Evolutionary conservation across 2,888 invertebrate species (phyloP).

Genomic region (Eupithecia tripunctaria): DNA sequence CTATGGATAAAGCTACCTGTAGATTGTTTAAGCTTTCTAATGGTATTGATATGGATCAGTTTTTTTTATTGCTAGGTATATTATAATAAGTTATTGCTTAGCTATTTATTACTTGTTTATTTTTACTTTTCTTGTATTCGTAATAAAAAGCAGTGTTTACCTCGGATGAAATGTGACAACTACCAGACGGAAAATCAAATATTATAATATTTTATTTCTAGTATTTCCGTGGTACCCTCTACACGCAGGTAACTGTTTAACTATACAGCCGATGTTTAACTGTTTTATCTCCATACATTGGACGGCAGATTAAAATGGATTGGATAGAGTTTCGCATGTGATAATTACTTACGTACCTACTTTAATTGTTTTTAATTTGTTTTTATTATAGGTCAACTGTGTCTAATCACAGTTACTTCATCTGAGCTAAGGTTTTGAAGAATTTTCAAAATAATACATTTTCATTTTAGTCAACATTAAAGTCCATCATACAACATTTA

Average conservation of each 20-base stretch:
- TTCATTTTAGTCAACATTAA: too few species aligned
- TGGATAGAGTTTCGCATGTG: slow-evolving; percentile 15
- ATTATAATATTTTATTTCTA: neutral
- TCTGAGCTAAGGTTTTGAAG: neutral
- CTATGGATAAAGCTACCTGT: too few species aligned
- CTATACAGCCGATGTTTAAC: slow-evolving; percentile 26
- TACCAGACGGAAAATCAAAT: neutral
- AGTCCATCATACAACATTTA: too few species aligned
- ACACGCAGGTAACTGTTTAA: slow-evolving; percentile 5
- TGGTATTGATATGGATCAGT: too few species aligned
- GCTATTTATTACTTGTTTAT: too few species aligned
- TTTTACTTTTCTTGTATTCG: too few species aligned
- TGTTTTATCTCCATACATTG: slow-evolving; percentile 46
- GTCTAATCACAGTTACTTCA: neutral
- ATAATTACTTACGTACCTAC: slow-evolving; percentile 24
- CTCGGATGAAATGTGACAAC: neutral
- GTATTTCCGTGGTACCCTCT: slow-evolving; percentile 1
- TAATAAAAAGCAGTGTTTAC: too few species aligned
- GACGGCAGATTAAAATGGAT: slow-evolving; percentile 46
- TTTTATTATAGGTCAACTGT: neutral
- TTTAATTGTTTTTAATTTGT: neutral
- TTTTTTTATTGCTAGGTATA: too few species aligned
- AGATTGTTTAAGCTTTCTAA: too few species aligned
- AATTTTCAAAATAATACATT: neutral
- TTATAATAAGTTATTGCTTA: too few species aligned